Conservation (phyloP, 2,113 vertebrate species). For the Oreochromis tanganicae region DNA sequence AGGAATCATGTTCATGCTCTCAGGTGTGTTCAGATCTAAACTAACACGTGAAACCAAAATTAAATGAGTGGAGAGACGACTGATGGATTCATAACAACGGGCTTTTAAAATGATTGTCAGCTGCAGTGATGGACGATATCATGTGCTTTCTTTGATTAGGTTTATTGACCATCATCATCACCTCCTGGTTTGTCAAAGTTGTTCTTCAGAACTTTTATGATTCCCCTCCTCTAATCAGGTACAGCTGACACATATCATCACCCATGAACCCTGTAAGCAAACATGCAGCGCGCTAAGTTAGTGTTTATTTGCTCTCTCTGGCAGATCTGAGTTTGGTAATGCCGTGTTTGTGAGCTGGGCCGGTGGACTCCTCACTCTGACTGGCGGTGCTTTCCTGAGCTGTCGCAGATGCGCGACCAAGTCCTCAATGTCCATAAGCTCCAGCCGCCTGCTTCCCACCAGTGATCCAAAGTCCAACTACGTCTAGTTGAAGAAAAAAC, state of each 20-base stretch:
- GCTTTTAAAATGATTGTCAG: background rate
- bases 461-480: slow-evolving; percentile 77
- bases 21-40: slow-evolving; percentile 71
- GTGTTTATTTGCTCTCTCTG: background rate
- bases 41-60: background rate
- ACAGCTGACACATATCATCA: background rate
- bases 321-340: slow-evolving; percentile 84
- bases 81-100: fast-evolving
- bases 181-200: slow-evolving; percentile 82
- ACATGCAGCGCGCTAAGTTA: background rate
- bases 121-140: background rate
- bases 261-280: background rate
- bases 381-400: slow-evolving; percentile 82
- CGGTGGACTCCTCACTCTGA: slow-evolving; percentile 76
- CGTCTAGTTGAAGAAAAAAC: slow-evolving; percentile 64
- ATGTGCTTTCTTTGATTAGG: slow-evolving; percentile 63
- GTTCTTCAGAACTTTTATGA: slow-evolving; percentile 48
- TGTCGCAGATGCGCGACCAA: slow-evolving; percentile 68
- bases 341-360: slow-evolving; percentile 87
- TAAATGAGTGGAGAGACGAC: background rate
- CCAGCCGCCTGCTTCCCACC: slow-evolving; percentile 65
- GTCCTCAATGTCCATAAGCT: slow-evolving; percentile 48
- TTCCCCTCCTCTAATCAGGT: slow-evolving; percentile 15
- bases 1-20: slow-evolving; percentile 77
- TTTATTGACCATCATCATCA: slow-evolving; percentile 77